Evolutionary conservation across 1,140 invertebrate genomes (phyloP).

Genomic region (Ceratoteleas bidentatus): DNA sequence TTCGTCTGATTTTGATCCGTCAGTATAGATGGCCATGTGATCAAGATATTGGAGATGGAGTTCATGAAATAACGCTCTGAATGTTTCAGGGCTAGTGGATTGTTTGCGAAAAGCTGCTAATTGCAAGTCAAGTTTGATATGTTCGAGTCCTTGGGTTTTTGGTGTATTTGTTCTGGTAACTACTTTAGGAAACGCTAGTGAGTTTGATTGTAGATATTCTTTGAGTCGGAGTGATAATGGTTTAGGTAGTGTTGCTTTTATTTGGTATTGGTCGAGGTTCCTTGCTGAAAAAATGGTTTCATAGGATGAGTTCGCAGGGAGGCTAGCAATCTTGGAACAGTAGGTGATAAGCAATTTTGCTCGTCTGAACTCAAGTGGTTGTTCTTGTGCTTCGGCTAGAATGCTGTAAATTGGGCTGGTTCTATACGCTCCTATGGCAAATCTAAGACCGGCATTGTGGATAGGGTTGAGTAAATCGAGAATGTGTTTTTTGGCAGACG

Average conservation of each 20-base stretch:
- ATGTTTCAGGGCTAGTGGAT: conserved; percentile 1
- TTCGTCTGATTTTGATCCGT: conserved; percentile 8
- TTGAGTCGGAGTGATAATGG: not conserved
- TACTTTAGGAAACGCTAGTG: not conserved
- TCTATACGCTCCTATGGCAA: conserved; percentile 27
- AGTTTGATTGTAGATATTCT: not conserved
- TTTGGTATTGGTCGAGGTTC: not conserved
- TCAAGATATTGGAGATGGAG: not conserved
- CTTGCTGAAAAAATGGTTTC: not conserved
- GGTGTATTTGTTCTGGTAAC: not conserved
- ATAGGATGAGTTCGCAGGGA: not conserved
- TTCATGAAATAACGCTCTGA: not conserved
- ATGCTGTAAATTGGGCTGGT: conserved; percentile 38
- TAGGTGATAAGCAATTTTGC: not conserved
- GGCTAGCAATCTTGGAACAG: not conserved
- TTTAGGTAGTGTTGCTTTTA: not conserved
- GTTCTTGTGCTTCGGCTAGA: conserved; percentile 26
- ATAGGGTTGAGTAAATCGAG: conserved; percentile 19
- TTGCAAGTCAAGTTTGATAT: not conserved
- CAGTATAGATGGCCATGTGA: conserved; percentile 10
- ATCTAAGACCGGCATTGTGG: conserved; percentile 18
- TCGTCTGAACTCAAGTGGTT: not conserved
- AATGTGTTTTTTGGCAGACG: not conserved
- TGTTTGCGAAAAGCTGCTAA: not conserved
- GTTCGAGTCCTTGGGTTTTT: not conserved